Evolutionary conservation across 2,888 invertebrate genomes (phyloP).

Genomic region (Entomobrya proxima): DNA sequence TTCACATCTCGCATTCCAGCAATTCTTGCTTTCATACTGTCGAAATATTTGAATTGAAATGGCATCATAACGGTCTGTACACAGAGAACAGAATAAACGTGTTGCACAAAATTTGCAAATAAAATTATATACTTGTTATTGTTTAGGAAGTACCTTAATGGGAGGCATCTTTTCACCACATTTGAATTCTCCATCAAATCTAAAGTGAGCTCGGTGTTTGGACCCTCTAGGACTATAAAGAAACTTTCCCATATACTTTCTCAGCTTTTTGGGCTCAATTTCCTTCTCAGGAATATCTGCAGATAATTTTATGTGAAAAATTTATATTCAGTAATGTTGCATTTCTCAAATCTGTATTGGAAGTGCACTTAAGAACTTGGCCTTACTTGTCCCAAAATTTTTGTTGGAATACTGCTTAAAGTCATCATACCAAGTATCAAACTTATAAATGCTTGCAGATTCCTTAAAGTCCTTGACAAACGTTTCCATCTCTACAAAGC

Average conservation of each 20-base stretch:
- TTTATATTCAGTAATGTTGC: not conserved
- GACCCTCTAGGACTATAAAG: slow-evolving; percentile 84
- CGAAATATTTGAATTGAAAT: slow-evolving; percentile 80
- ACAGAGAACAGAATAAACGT: not conserved
- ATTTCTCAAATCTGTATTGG: not conserved
- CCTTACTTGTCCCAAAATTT: slow-evolving; percentile 81
- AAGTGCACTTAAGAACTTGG: too few species aligned
- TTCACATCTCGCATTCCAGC: slow-evolving; percentile 82
- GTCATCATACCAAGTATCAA: slow-evolving; percentile 83
- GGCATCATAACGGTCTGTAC: slow-evolving; percentile 81
- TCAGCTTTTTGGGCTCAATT: slow-evolving; percentile 81
- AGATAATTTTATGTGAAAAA: slow-evolving; percentile 1
- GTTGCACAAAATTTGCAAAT: not conserved
- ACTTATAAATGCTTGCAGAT: slow-evolving; percentile 80
- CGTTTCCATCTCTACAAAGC: slow-evolving; percentile 81
- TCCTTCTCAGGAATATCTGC: slow-evolving; percentile 75
- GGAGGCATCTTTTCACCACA: slow-evolving; percentile 82
- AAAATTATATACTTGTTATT: too few species aligned
- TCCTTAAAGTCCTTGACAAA: slow-evolving; percentile 80
- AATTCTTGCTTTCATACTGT: slow-evolving; percentile 83
- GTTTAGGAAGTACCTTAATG: slow-evolving; percentile 81
- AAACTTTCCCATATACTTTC: slow-evolving; percentile 83
- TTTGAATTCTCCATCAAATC: slow-evolving; percentile 81
- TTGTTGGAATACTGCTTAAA: slow-evolving; percentile 82
- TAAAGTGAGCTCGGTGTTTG: slow-evolving; percentile 82